Evolutionary conservation across 2,797 vertebrate species (phyloP).

Genomic region (Anniella stebbinsi): DNA sequence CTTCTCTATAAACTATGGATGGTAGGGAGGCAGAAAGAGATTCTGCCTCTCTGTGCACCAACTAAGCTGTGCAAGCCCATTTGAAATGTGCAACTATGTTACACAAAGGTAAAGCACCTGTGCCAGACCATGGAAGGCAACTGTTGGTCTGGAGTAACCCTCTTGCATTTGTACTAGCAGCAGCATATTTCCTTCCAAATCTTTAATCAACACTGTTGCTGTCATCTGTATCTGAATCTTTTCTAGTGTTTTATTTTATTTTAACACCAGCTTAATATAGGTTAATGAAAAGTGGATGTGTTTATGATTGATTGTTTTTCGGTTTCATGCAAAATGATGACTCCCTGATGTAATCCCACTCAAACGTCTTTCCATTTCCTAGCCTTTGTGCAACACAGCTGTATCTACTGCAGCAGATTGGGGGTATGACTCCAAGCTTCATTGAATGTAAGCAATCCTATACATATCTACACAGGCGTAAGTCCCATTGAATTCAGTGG

Average conservation of each 20-base stretch:
- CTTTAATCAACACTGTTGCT: neutral
- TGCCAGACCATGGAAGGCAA: neutral
- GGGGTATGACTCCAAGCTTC: neutral
- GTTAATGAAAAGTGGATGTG: too few relatives aligned
- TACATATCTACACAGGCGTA: neutral
- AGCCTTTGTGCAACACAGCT: neutral
- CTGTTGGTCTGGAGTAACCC: neutral
- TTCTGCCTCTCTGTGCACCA: neutral
- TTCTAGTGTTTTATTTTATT: too few relatives aligned
- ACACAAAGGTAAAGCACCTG: neutral
- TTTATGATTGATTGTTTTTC: neutral
- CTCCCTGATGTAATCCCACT: neutral
- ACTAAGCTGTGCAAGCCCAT: neutral
- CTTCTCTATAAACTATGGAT: neutral
- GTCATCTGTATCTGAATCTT: neutral
- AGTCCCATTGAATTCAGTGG: neutral
- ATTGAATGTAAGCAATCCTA: neutral
- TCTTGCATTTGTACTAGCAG: neutral
- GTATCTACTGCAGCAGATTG: neutral
- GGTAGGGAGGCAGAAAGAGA: neutral
- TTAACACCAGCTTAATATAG: too few relatives aligned
- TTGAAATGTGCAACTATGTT: neutral
- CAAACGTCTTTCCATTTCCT: neutral
- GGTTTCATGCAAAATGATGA: neutral
- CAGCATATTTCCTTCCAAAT: neutral